Percentiles rank a stretch among this genome's conserved stretches.
Conservation (phyloP, 1,140 invertebrate species). For the Penaeus japonicus region DNA sequence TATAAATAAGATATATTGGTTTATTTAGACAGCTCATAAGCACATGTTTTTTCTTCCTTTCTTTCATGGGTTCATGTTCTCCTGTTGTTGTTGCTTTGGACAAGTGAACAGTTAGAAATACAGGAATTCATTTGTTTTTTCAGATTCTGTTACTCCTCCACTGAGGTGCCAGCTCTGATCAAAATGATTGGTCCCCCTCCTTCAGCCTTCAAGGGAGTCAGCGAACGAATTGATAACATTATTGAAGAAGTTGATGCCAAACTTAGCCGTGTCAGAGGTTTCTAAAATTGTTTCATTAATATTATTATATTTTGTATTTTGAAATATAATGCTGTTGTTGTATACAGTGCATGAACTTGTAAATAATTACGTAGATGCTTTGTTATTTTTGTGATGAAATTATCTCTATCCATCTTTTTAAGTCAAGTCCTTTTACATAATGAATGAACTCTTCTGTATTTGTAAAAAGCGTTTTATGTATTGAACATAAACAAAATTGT, state of each 20-base stretch:
- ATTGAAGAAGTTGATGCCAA: conserved; percentile 67
- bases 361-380: not conserved
- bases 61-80: too few species aligned
- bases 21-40: too few species aligned
- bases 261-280: conserved; percentile 53
- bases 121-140: conserved; percentile 11
- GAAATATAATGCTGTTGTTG: not conserved
- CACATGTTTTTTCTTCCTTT: too few species aligned
- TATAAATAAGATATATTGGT: too few species aligned
- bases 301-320: not conserved
- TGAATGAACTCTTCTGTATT: not conserved
- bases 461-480: not conserved
- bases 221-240: conserved; percentile 80
- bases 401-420: conserved; percentile 10
- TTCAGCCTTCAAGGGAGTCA: conserved; percentile 80
- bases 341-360: conserved; percentile 1
- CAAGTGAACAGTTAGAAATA: conserved; percentile 4
- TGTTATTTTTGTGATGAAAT: not conserved
- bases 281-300: conserved; percentile 18
- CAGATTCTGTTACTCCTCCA: conserved; percentile 57
- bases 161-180: conserved; percentile 80
- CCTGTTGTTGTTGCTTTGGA: not conserved
- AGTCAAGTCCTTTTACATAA: not conserved
- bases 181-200: conserved; percentile 93
- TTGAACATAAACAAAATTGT: too few species aligned